Evolutionary conservation across 2,888 invertebrate genomes (phyloP).

Genomic region (Falcaria lacertinaria): DNA sequence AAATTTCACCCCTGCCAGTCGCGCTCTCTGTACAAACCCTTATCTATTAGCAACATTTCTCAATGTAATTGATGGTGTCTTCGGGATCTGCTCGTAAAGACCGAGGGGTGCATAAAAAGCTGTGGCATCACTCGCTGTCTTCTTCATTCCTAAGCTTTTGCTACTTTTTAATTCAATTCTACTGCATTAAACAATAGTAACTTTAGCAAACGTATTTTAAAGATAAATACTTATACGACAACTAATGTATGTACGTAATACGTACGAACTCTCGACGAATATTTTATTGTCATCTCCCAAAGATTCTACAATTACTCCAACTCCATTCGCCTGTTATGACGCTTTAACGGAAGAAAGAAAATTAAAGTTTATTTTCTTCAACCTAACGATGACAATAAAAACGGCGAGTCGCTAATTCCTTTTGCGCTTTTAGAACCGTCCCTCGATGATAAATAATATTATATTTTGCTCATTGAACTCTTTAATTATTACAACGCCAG

Average conservation of each 20-base stretch:
- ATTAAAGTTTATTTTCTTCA: slow-evolving; percentile 2
- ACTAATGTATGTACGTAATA: too few species aligned
- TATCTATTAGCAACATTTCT: slow-evolving; percentile 28
- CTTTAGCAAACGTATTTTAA: neutral
- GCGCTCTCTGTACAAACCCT: slow-evolving; percentile 25
- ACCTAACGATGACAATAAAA: slow-evolving; percentile 3
- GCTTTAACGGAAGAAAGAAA: neutral
- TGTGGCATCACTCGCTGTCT: slow-evolving; percentile 35
- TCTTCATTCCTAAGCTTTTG: slow-evolving; percentile 18
- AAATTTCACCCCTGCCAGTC: slow-evolving; percentile 24
- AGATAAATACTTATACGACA: too few species aligned
- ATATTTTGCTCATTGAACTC: slow-evolving; percentile 9
- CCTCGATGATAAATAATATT: slow-evolving; percentile 5
- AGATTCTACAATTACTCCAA: too few species aligned
- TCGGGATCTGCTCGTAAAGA: slow-evolving; percentile 18
- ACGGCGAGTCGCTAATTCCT: slow-evolving; percentile 6
- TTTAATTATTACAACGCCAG: slow-evolving; percentile 7
- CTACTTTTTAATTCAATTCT: neutral
- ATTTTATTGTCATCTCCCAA: too few species aligned
- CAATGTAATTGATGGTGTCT: slow-evolving; percentile 22
- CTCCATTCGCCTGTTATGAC: neutral
- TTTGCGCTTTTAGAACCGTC: slow-evolving; percentile 4
- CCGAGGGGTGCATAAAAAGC: slow-evolving; percentile 23
- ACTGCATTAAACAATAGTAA: neutral
- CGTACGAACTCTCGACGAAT: too few species aligned